These are phyloP conservation scores for Percopsis transmontana DNA, from an alignment of 2,113 vertebrate species.

Conservation along the genomic window DNA sequence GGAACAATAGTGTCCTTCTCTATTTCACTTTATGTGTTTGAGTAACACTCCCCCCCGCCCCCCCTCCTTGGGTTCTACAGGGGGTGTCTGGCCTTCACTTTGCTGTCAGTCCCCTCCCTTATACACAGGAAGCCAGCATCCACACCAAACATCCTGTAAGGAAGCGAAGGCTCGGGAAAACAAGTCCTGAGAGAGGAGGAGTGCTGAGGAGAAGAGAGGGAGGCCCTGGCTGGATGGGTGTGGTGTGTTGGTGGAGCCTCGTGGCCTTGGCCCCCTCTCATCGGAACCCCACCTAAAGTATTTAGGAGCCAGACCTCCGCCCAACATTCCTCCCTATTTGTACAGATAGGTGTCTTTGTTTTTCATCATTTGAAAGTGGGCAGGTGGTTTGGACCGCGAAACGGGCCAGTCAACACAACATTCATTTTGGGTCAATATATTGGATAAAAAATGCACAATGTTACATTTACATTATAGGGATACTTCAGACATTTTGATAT, in stretches of 20 bases:
- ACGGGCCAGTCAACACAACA: neutral
- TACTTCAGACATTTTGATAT: too few species aligned
- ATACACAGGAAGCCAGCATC: slow-evolving; percentile 81
- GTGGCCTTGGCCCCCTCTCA: slow-evolving; percentile 57
- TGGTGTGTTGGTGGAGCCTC: slow-evolving; percentile 53
- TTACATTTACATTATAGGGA: too few species aligned
- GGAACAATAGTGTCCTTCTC: slow-evolving; percentile 63
- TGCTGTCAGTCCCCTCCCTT: slow-evolving; percentile 76
- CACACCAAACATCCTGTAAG: slow-evolving; percentile 84
- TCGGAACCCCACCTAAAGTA: slow-evolving; percentile 38
- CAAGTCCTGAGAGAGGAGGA: slow-evolving; percentile 62
- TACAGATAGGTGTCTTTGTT: neutral
- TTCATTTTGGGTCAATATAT: too few species aligned
- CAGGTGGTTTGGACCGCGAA: slow-evolving; percentile 35
- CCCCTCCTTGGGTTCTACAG: slow-evolving; percentile 65
- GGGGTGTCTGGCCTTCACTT: slow-evolving; percentile 75
- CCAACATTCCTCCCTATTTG: slow-evolving; percentile 52
- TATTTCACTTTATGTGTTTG: slow-evolving; percentile 63
- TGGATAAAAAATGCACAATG: too few species aligned
- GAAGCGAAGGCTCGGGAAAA: slow-evolving; percentile 77
- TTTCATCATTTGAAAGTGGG: neutral
- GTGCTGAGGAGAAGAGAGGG: slow-evolving; percentile 33
- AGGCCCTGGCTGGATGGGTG: slow-evolving; percentile 55
- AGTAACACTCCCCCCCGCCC: slow-evolving; percentile 47
- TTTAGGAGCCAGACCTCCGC: slow-evolving; percentile 32